Percentiles rank a stretch among this genome's conserved stretches.
Conservation (phyloP, 1,140 invertebrate species). For the Cotesia glomerata region DNA sequence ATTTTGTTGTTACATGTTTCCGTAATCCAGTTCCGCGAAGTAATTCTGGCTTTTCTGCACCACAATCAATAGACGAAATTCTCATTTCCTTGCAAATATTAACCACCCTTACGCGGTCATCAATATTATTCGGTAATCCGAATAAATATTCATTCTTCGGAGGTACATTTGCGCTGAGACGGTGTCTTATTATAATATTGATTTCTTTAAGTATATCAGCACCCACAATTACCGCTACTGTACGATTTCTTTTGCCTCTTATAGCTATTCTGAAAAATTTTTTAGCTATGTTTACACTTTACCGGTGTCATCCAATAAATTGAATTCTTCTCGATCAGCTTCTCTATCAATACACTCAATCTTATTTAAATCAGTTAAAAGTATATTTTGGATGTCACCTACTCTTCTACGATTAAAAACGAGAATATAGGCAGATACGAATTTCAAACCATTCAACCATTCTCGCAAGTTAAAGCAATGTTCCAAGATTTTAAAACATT, state of each 20-base stretch:
- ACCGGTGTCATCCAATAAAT: neutral
- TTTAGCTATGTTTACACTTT: constrained; percentile 5
- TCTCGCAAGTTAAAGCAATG: neutral
- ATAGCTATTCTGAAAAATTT: constrained; percentile 8
- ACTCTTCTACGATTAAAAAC: constrained; percentile 28
- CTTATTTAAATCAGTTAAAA: neutral
- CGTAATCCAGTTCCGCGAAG: constrained; percentile 7
- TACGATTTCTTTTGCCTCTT: constrained; percentile 21
- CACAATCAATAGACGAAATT: neutral
- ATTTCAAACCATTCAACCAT: neutral
- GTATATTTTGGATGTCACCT: constrained; percentile 24
- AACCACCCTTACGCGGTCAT: neutral
- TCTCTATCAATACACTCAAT: constrained; percentile 1
- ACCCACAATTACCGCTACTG: neutral
- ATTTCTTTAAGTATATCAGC: neutral
- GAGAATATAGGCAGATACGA: neutral
- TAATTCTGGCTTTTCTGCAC: constrained; percentile 2
- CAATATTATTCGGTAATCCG: neutral
- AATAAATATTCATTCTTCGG: constrained; percentile 12
- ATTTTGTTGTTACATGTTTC: constrained; percentile 6
- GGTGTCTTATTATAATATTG: neutral
- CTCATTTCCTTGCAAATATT: neutral
- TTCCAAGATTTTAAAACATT: neutral
- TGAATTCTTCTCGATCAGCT: constrained; percentile 7
- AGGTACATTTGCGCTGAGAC: neutral